Evolutionary conservation across 92 coral and sea anemone species (phyloP), one percentile per base, ranked within the genome.

Genomic region (Porites lobata): DNA sequence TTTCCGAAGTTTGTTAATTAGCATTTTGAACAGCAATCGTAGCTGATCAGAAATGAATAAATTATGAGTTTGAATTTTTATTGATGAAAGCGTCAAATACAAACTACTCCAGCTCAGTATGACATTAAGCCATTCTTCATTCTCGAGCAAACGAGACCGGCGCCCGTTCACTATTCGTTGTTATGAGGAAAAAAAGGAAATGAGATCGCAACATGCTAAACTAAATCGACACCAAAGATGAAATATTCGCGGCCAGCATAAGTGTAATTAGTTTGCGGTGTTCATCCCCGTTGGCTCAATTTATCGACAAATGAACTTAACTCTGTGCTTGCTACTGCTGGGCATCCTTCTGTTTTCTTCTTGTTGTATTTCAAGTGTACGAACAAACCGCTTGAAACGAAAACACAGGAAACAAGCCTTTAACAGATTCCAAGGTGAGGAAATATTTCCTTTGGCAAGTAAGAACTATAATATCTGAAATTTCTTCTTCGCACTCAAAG

Each of bases 1-100:
- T 52, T 73, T 84, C 87, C 87, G 87, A 75, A 84, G 73, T 62
- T 76, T 65, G 78, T 82, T 95, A 91, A 95, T 95, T 95, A 95
- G 96, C 96, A 95, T 95, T 95, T 95, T 90, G 90, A 86, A 86
- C 82, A 81, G 85, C 85, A 90, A 87, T 86, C 91, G 88, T 54
- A 65, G 59, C 67, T 87, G 91, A 90, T 82, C 87, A 85, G 72
- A 76, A 75, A 93, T 95, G 96, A 95, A 95, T 95, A 93, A 95
- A 95, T 95, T 95, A 95, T 95, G 64, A 93, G 96, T 66, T 78
- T 92, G 75, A 78, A 85, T 84, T 80, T 86, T 79, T 67, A 87
- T 78, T 84, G 80, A 76, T 51, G 87, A 84, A 43, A 56, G 61
- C 61, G 61, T 24, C 17, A 43, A 19, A 29, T 2, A n/a, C 69